Conservation (phyloP, 2,113 vertebrate genomes). For the Callaeas wilsoni region DNA sequence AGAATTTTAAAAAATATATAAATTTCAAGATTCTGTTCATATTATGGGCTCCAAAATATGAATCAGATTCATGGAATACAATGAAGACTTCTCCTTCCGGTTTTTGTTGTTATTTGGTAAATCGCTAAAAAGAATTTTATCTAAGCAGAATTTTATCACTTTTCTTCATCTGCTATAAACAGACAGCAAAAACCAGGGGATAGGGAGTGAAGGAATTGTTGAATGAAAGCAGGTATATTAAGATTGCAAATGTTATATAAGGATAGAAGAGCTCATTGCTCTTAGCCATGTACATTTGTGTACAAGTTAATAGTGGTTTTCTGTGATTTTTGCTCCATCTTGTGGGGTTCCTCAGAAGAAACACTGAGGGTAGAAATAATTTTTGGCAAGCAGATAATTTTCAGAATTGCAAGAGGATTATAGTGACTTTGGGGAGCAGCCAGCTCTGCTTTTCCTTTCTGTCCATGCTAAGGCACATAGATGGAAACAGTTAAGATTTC, state of each 20-base stretch:
- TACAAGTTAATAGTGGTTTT: not conserved
- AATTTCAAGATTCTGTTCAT: not conserved
- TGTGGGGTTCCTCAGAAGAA: conserved; percentile 6
- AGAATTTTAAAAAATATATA: accelerated
- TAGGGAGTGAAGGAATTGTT: not conserved
- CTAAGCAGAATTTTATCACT: not conserved
- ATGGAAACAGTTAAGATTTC: not conserved
- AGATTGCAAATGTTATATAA: not conserved
- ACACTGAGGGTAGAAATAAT: not conserved
- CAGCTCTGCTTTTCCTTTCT: not conserved
- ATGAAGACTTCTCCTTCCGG: not conserved
- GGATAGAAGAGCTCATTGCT: not conserved
- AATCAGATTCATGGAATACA: not conserved
- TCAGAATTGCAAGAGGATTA: not conserved
- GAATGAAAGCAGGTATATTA: not conserved
- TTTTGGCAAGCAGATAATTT: not conserved
- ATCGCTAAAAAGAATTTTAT: accelerated
- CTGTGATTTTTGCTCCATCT: conserved; percentile 48
- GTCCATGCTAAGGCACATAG: not conserved
- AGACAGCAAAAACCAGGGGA: not conserved
- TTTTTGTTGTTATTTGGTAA: not conserved
- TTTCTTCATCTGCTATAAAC: not conserved
- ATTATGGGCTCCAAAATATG: not conserved
- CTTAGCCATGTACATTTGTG: not conserved
- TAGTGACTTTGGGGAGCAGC: not conserved